A percentile compares a stretch with the other conserved stretches of the same genome.
phyloP scores from a whole-genome alignment of 2,113 vertebrate species.

The Machaerirhynchus nigripectus region DNA sequence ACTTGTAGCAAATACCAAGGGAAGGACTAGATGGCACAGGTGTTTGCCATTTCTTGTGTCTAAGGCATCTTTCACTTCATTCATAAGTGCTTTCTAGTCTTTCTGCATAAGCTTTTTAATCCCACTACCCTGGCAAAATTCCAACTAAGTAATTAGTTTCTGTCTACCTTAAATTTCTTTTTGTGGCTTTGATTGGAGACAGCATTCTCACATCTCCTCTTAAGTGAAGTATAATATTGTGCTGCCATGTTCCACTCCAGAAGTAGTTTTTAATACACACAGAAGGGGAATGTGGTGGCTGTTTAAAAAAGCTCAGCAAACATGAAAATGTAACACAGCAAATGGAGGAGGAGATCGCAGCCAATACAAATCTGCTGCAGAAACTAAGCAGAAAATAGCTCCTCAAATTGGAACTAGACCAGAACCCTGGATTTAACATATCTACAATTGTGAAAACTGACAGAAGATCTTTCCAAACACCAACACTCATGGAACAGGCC shows the following conservation, averaged over 20 bases:
- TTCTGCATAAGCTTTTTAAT: not conserved
- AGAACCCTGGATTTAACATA: constrained; percentile 15
- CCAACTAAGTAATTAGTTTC: constrained; percentile 18
- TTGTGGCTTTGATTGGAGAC: not conserved
- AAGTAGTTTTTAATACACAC: constrained; percentile 44
- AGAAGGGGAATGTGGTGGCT: constrained; percentile 52
- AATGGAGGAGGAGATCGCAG: constrained; percentile 36
- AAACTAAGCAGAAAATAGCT: constrained; percentile 49
- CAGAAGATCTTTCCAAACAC: constrained; percentile 42
- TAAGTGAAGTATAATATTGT: constrained; percentile 24
- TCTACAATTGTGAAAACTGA: constrained; percentile 29
- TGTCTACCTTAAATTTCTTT: constrained; percentile 29
- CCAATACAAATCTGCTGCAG: constrained; percentile 60
- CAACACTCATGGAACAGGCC: not conserved
- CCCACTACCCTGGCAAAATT: constrained; percentile 9
- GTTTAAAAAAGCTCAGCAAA: constrained; percentile 53
- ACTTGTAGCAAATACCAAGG: not conserved
- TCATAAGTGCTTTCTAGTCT: not conserved
- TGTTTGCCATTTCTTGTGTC: constrained; percentile 1
- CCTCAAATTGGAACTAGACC: constrained; percentile 31
- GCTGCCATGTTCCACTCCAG: constrained; percentile 41
- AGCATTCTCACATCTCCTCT: not conserved
- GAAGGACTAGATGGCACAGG: not conserved
- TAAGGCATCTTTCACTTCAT: constrained; percentile 1
- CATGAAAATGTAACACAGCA: constrained; percentile 49